A percentile compares a stretch with the other conserved stretches of the same genome.
These are phyloP conservation scores for Actinernus sp. DNA, from an alignment of 92 coral and sea anemone species.

Conservation along the genomic window DNA sequence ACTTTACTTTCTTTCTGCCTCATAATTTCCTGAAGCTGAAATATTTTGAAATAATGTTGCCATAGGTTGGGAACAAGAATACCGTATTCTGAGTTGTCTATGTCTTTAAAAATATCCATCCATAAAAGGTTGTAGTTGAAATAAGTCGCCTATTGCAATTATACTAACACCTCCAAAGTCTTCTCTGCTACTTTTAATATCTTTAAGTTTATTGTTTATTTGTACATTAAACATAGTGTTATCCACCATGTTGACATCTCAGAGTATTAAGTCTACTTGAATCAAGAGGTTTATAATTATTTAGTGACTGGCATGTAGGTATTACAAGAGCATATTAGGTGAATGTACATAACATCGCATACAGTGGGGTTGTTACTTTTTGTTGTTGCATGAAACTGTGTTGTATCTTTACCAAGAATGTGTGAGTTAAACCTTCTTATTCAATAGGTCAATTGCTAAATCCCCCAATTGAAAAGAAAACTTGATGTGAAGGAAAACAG, in stretches of 20 bases:
- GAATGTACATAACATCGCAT: no score
- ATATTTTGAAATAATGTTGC: conserved; percentile 31
- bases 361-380: no score
- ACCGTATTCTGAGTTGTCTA: conserved; percentile 64
- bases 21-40: conserved; percentile 50
- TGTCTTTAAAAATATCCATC: conserved; percentile 70
- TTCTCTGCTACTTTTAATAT: conserved; percentile 56
- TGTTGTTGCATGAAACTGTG: no score
- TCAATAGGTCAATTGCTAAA: no score
- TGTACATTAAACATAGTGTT: conserved; percentile 68
- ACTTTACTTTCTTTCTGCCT: conserved; percentile 66
- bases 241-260: conserved; percentile 55
- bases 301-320: conserved; percentile 61
- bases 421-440: no score
- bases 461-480: no score
- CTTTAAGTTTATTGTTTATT: conserved; percentile 54
- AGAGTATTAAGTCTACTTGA: conserved; percentile 70
- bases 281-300: conserved; percentile 62
- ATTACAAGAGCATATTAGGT: conserved; percentile 49
- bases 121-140: conserved; percentile 51
- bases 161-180: conserved; percentile 74
- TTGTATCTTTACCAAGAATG: no score
- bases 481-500: no score
- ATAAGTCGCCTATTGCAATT: conserved; percentile 64
- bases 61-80: conserved; percentile 17